A percentile compares a stretch with the other conserved stretches of the same genome.
Evolutionary conservation across 2,888 invertebrate genomes (phyloP).

Genomic region (Eupithecia exiguata): DNA sequence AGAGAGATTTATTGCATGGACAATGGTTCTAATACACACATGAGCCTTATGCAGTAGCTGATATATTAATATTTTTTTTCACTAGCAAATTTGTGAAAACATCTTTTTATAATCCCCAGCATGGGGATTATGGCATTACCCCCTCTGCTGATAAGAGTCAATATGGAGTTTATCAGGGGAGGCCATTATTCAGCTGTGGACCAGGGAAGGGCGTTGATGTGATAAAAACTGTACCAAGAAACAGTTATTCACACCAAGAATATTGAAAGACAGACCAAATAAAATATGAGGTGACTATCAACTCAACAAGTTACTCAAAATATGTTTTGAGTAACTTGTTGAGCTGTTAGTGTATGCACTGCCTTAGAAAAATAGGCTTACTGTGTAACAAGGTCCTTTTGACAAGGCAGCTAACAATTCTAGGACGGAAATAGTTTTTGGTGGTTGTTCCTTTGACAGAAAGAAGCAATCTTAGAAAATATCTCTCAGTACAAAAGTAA

Average conservation of each 20-base stretch:
- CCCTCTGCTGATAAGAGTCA: neutral
- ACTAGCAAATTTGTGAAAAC: neutral
- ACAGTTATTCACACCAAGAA: neutral
- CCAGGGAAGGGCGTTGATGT: neutral
- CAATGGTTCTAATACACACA: neutral
- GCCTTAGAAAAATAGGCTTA: neutral
- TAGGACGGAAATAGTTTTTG: neutral
- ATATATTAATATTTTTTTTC: too few species aligned
- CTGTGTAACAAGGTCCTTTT: neutral
- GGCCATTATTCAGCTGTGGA: neutral
- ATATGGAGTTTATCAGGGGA: neutral
- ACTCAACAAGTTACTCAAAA: neutral
- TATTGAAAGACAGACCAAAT: neutral
- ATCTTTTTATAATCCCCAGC: neutral
- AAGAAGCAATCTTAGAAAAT: neutral
- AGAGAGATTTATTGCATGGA: constrained; percentile 1
- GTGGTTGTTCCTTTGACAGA: neutral
- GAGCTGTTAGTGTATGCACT: too few species aligned
- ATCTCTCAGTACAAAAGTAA: neutral
- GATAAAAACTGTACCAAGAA: neutral
- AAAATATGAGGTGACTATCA: neutral
- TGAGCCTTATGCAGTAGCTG: neutral
- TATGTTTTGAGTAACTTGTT: too few species aligned
- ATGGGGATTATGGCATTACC: neutral
- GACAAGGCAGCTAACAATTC: neutral